Conservation (phyloP, 2,797 vertebrate genomes). For the Centropyge bicolor region DNA sequence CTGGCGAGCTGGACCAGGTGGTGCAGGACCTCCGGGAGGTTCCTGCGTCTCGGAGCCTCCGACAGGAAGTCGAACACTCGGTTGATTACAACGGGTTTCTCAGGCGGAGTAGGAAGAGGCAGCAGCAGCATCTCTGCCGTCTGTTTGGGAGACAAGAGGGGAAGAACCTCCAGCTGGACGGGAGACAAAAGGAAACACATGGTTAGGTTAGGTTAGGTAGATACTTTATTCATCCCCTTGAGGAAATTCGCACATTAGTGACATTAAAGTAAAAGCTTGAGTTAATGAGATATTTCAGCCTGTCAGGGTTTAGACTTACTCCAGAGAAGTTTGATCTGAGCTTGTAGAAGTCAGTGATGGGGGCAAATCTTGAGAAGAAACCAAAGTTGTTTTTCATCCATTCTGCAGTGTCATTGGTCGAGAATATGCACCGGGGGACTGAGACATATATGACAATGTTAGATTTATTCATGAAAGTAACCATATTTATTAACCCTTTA, state of each 20-base stretch:
- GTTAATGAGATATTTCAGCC: not conserved
- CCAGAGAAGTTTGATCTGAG: conserved; percentile 78
- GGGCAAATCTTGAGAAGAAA: conserved; percentile 74
- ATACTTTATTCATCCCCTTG: no score
- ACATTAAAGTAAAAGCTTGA: not conserved
- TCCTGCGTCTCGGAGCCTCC: conserved; percentile 35
- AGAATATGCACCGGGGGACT: conserved; percentile 73
- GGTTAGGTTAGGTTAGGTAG: no score
- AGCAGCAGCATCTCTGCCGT: conserved; percentile 73
- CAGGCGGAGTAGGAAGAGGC: conserved; percentile 63
- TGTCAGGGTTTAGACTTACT: conserved; percentile 69
- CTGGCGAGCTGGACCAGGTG: conserved; percentile 6
- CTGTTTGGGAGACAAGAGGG: conserved; percentile 69
- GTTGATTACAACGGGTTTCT: conserved; percentile 66
- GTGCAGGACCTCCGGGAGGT: conserved; percentile 53
- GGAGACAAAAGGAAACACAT: not conserved
- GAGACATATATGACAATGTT: conserved; percentile 23
- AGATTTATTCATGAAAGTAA: not conserved
- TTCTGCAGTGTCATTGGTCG: conserved; percentile 67
- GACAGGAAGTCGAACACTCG: conserved; percentile 77
- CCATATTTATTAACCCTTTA: not conserved
- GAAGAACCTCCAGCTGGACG: conserved; percentile 75
- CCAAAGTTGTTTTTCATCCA: conserved; percentile 82
- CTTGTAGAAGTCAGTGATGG: conserved; percentile 77
- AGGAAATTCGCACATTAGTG: no score